Evolutionary conservation across 2,797 vertebrate species (phyloP).

Genomic region (Enteromius treurensis): DNA sequence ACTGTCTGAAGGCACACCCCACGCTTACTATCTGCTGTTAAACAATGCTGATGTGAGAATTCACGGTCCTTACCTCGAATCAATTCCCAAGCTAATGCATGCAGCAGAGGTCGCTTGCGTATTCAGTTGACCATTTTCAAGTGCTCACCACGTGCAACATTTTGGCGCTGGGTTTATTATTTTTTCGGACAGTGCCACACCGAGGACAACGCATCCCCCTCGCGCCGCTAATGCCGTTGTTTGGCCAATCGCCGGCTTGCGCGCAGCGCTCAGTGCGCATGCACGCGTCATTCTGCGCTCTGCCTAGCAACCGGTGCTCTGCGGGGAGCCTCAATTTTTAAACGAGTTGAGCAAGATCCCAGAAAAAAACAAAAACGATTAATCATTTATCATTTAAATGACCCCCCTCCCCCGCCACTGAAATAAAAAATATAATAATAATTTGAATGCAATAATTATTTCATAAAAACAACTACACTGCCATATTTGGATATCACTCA

Average conservation of each 20-base stretch:
- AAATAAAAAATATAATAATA: not conserved
- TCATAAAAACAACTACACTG: not conserved
- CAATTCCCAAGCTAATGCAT: not conserved
- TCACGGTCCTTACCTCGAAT: constrained; percentile 20
- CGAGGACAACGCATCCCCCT: constrained; percentile 16
- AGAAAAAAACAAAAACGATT: not conserved
- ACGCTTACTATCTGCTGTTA: not conserved
- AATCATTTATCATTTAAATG: not conserved
- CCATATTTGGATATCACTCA: not conserved
- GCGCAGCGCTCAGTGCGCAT: constrained; percentile 16
- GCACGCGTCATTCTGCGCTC: not conserved
- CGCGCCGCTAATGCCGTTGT: not conserved
- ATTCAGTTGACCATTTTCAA: not conserved
- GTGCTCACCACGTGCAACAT: constrained; percentile 9
- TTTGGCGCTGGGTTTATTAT: not conserved
- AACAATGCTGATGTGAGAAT: constrained; percentile 4
- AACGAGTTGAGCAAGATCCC: not conserved
- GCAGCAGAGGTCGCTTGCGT: not conserved
- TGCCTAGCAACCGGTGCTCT: constrained; percentile 30
- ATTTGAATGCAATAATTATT: not conserved
- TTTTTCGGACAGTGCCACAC: constrained; percentile 30
- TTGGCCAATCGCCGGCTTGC: not conserved
- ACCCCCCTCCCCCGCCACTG: not conserved
- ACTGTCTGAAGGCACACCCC: constrained; percentile 13
- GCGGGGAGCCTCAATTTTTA: not conserved